These are phyloP conservation scores for Bambusicola thoracicus DNA, from an alignment of 2,113 vertebrate genomes.

Conservation along the genomic window DNA sequence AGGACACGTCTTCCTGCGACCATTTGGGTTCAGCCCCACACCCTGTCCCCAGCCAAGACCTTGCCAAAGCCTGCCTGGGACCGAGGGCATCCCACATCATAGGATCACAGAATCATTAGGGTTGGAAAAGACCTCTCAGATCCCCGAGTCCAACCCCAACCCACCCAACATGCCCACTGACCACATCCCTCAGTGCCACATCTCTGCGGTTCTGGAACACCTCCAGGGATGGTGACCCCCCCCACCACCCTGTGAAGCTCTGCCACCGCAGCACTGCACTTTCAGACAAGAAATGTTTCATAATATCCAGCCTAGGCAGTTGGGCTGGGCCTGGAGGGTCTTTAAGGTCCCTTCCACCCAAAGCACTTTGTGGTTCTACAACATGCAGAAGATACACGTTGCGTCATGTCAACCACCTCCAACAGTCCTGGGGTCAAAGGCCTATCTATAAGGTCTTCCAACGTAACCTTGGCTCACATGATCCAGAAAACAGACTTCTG, in stretches of 20 bases:
- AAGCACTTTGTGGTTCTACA: background rate
- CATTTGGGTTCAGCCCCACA: background rate
- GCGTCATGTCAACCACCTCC: background rate
- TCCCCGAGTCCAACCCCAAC: too few species aligned
- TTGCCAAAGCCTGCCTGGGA: background rate
- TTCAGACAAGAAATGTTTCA: too few species aligned
- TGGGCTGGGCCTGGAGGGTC: background rate
- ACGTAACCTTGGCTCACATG: fast-evolving
- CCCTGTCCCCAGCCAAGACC: background rate
- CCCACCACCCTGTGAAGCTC: too few species aligned
- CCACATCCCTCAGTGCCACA: too few species aligned
- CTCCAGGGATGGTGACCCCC: too few species aligned
- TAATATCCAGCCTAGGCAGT: background rate
- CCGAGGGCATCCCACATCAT: background rate
- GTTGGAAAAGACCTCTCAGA: too few species aligned
- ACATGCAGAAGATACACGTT: fast-evolving
- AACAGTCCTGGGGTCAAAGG: fast-evolving
- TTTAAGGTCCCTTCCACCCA: background rate
- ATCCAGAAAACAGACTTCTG: background rate
- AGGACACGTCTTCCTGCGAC: fast-evolving
- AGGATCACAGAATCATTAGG: too few species aligned
- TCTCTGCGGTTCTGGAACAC: too few species aligned
- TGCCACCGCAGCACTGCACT: too few species aligned
- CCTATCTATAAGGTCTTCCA: fast-evolving
- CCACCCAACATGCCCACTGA: too few species aligned